These are phyloP conservation scores for Catocala fraxini DNA, from an alignment of 2,888 invertebrate genomes.

Conservation along the genomic window DNA sequence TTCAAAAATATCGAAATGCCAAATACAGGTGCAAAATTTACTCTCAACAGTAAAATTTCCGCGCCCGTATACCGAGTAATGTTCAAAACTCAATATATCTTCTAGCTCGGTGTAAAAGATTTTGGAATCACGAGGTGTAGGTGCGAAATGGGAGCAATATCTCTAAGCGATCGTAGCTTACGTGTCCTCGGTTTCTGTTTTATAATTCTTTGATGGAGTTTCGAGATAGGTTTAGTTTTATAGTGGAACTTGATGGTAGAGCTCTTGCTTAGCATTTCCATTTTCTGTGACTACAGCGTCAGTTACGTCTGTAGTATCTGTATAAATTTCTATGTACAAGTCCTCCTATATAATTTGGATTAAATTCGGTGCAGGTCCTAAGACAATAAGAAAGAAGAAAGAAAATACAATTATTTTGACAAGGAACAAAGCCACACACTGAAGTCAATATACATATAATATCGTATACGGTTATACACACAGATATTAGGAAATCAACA, in stretches of 20 bases:
- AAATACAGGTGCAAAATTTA: conserved; percentile 19
- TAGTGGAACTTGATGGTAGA: neutral
- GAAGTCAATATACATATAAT: too few relatives aligned
- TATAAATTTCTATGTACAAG: too few relatives aligned
- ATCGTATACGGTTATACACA: too few relatives aligned
- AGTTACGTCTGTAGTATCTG: too few relatives aligned
- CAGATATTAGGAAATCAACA: too few relatives aligned
- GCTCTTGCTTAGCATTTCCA: neutral
- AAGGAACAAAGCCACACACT: too few relatives aligned
- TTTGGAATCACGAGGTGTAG: conserved; percentile 12
- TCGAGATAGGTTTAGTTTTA: conserved; percentile 8
- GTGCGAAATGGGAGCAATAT: conserved; percentile 12
- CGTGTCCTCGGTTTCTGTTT: conserved; percentile 9
- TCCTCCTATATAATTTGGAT: too few relatives aligned
- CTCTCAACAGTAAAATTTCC: conserved; percentile 19
- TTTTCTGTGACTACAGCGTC: neutral
- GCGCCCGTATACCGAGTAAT: conserved; percentile 5
- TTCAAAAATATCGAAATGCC: conserved; percentile 17
- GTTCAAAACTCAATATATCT: conserved; percentile 30
- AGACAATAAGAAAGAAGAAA: too few relatives aligned
- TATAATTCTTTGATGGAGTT: conserved; percentile 24
- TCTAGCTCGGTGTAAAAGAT: conserved; percentile 18
- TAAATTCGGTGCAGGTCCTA: too few relatives aligned
- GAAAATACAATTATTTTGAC: too few relatives aligned
- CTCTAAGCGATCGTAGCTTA: conserved; percentile 22